Evolutionary conservation across 2,113 vertebrate genomes (phyloP).

Genomic region (Tragelaphus strepsiceros): DNA sequence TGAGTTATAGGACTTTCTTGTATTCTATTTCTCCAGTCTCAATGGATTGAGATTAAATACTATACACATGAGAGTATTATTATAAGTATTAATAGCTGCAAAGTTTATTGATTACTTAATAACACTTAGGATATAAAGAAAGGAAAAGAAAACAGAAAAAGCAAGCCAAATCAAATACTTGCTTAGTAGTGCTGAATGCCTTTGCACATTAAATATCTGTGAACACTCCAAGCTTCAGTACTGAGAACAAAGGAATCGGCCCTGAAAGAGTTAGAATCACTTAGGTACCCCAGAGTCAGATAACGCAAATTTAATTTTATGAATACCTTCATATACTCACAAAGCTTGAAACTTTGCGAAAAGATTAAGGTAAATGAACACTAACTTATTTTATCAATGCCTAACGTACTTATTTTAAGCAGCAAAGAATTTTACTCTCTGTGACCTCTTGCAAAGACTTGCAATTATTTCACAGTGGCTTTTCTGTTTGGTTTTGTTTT

Average conservation of each 20-base stretch:
- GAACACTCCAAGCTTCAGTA: not conserved
- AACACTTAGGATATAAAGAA: not conserved
- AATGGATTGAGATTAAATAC: not conserved
- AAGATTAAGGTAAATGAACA: not conserved
- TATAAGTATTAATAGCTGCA: not conserved
- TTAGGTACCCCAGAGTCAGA: not conserved
- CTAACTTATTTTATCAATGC: not conserved
- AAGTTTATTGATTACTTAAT: not conserved
- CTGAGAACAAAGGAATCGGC: not conserved
- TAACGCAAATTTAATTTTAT: not conserved
- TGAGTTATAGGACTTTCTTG: not conserved
- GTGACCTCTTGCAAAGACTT: not conserved
- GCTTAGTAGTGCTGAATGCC: not conserved
- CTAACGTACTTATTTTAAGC: not conserved
- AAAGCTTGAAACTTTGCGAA: not conserved
- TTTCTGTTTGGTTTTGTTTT: not conserved
- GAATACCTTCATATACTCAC: not conserved
- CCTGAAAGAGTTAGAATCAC: not conserved
- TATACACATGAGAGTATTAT: fast-evolving
- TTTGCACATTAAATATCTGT: not conserved
- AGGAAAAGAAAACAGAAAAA: not conserved
- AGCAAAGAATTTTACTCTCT: not conserved
- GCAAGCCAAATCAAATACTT: not conserved
- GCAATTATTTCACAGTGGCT: not conserved
- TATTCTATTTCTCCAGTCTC: not conserved